These are phyloP conservation scores for Microdon myrmicae DNA, from an alignment of 2,888 invertebrate genomes.

Conservation along the genomic window DNA sequence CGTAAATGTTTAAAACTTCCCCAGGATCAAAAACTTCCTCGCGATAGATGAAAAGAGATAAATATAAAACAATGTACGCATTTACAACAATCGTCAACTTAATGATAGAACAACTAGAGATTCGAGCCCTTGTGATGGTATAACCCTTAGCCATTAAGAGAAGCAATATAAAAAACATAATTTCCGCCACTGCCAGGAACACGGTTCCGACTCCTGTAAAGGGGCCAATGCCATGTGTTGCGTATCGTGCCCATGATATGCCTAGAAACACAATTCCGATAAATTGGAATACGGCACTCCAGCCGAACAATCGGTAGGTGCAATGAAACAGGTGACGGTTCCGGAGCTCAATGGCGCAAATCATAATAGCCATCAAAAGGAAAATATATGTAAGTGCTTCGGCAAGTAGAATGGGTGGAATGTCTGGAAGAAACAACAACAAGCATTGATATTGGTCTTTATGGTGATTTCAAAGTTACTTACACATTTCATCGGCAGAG, in stretches of 20 bases:
- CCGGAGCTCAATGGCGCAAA: slow-evolving; percentile 80
- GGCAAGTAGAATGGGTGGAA: slow-evolving; percentile 82
- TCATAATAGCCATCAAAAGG: slow-evolving; percentile 76
- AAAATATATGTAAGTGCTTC: slow-evolving; percentile 80
- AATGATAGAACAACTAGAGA: slow-evolving; percentile 77
- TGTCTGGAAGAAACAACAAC: slow-evolving; percentile 71
- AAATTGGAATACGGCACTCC: slow-evolving; percentile 78
- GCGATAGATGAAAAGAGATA: slow-evolving; percentile 82
- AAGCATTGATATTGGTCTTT: background rate
- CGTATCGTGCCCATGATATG: slow-evolving; percentile 81
- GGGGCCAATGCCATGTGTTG: slow-evolving; percentile 76
- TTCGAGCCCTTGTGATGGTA: slow-evolving; percentile 86
- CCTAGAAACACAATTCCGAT: slow-evolving; percentile 76
- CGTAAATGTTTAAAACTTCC: slow-evolving; percentile 87
- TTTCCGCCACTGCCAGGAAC: slow-evolving; percentile 77
- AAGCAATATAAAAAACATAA: slow-evolving; percentile 80
- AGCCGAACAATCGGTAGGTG: slow-evolving; percentile 86
- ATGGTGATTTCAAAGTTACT: slow-evolving; percentile 65
- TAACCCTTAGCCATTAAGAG: slow-evolving; percentile 89
- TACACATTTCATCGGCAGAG: slow-evolving; percentile 95
- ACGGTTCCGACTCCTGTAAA: slow-evolving; percentile 68
- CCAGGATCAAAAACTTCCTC: slow-evolving; percentile 91
- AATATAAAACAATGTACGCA: slow-evolving; percentile 77
- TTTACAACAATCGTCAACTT: slow-evolving; percentile 85
- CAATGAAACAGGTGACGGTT: slow-evolving; percentile 84